These are phyloP conservation scores for Lagria hirta DNA, from an alignment of 2,888 invertebrate genomes.

Conservation along the genomic window DNA sequence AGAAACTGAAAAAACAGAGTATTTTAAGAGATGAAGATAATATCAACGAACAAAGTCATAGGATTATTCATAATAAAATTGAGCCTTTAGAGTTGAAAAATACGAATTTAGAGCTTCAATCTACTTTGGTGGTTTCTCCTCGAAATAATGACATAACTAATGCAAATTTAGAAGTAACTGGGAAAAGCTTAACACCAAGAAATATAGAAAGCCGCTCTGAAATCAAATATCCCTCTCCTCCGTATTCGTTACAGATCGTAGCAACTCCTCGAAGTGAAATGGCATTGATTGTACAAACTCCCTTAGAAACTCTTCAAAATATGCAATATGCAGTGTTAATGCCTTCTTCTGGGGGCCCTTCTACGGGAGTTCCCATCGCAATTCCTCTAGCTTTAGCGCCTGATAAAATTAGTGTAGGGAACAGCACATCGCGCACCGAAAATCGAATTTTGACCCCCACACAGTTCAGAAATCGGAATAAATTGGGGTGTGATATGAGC, in stretches of 20 bases:
- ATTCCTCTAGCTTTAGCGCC: conserved; percentile 40
- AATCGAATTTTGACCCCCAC: conserved; percentile 62
- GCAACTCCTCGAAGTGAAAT: conserved; percentile 44
- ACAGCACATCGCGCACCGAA: conserved; percentile 44
- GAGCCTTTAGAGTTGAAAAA: conserved; percentile 23
- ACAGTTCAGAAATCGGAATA: conserved; percentile 55
- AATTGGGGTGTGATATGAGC: conserved; percentile 61
- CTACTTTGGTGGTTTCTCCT: conserved; percentile 9
- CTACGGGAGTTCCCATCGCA: conserved; percentile 45
- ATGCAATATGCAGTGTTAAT: conserved; percentile 64
- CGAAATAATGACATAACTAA: conserved; percentile 23
- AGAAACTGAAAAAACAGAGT: conserved; percentile 40
- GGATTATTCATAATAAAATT: conserved; percentile 53
- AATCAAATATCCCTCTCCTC: conserved; percentile 12
- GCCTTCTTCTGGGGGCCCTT: conserved; percentile 51
- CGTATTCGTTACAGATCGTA: conserved; percentile 29
- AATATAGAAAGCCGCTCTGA: conserved; percentile 2
- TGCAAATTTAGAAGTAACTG: conserved; percentile 16
- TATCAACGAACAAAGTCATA: conserved; percentile 42
- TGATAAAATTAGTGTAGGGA: conserved; percentile 3
- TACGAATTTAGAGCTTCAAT: conserved; percentile 12
- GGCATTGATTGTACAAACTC: conserved; percentile 52
- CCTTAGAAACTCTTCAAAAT: conserved; percentile 54
- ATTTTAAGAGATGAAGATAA: conserved; percentile 30
- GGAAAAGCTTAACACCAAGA: conserved; percentile 6